A percentile compares a stretch with the other conserved stretches of the same genome.
phyloP scores from a whole-genome alignment of 2,888 invertebrate species.

The Coleophora flavipennella region DNA sequence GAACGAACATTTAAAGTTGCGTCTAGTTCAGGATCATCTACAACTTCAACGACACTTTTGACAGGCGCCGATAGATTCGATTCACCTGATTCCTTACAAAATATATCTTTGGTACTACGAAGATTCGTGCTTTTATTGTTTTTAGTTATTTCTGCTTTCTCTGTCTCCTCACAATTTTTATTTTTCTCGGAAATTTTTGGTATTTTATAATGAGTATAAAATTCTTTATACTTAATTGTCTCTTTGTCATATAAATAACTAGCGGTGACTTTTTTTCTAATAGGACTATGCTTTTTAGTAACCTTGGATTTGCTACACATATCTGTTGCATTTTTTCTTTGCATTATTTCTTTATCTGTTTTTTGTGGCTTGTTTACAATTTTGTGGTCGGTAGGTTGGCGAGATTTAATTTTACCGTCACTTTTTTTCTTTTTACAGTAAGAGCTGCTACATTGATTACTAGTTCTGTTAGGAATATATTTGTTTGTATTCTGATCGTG shows the following conservation, averaged over 20 bases:
- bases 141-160: too few relatives aligned
- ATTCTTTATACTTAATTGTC: neutral
- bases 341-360: too few relatives aligned
- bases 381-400: neutral
- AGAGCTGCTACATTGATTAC: too few relatives aligned
- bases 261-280: too few relatives aligned
- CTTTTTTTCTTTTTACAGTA: neutral
- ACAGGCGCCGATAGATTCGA: conserved; percentile 5
- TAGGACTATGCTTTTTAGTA: too few relatives aligned
- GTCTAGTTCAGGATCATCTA: conserved; percentile 4
- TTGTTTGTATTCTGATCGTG: too few relatives aligned
- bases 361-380: neutral
- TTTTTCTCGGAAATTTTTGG: neutral
- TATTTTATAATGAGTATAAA: neutral
- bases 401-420: conserved; percentile 10
- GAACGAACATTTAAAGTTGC: conserved; percentile 20
- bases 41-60: conserved; percentile 14
- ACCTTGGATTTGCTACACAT: too few relatives aligned
- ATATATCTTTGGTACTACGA: neutral
- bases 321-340: too few relatives aligned
- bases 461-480: too few relatives aligned
- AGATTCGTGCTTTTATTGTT: too few relatives aligned
- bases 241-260: too few relatives aligned
- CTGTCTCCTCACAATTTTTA: too few relatives aligned
- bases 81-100: neutral